Conservation (phyloP, 2,888 invertebrate species). For the Seira sanloemensis region DNA sequence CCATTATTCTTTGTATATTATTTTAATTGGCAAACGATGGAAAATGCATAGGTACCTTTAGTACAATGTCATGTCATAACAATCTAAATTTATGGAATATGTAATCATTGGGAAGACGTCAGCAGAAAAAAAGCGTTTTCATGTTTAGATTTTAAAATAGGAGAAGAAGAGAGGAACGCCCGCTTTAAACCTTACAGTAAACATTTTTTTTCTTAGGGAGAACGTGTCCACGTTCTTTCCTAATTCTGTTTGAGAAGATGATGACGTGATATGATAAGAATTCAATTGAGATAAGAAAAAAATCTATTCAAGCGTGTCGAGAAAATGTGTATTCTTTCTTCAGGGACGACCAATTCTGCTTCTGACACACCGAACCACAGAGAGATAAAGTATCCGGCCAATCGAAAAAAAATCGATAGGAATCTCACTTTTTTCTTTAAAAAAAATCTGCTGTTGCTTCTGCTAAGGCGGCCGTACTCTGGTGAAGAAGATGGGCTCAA, state of each 20-base stretch:
- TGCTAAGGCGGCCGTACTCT: background rate
- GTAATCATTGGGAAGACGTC: no score
- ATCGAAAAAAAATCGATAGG: slow-evolving; percentile 6
- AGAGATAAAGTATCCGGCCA: background rate
- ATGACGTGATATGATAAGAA: slow-evolving; percentile 11
- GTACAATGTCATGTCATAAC: no score
- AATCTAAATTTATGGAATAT: no score
- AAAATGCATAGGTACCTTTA: no score
- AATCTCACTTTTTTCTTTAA: background rate
- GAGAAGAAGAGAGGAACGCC: no score
- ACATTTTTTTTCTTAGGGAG: background rate
- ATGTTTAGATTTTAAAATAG: no score
- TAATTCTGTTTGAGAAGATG: slow-evolving; percentile 9
- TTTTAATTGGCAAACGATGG: no score
- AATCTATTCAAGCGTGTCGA: background rate
- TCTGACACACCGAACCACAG: background rate
- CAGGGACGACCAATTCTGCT: background rate
- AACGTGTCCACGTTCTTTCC: background rate
- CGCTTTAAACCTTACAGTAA: background rate
- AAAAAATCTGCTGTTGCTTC: no score
- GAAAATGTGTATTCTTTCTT: background rate
- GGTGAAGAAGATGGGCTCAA: no score
- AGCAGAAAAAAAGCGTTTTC: no score
- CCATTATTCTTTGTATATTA: no score
- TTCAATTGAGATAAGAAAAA: slow-evolving; percentile 3